These are phyloP conservation scores for Nyctereutes procyonoides DNA, from an alignment of 2,113 vertebrate genomes.

Conservation along the genomic window DNA sequence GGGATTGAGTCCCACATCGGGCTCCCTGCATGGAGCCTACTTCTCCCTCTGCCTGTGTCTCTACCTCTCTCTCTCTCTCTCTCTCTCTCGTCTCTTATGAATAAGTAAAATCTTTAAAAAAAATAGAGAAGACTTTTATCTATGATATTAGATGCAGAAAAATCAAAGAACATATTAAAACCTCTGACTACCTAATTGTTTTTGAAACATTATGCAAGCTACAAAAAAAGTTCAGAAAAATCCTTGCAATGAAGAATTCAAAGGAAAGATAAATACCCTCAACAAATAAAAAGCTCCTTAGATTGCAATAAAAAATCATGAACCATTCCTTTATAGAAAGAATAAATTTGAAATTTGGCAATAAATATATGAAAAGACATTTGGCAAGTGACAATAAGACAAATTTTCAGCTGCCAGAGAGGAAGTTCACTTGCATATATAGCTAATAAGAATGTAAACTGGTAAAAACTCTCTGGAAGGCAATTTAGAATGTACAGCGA, in stretches of 20 bases:
- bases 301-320: background rate
- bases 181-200: background rate
- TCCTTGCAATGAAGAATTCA: background rate
- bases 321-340: background rate
- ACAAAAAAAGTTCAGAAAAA: background rate
- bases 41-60: too few relatives aligned
- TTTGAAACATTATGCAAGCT: background rate
- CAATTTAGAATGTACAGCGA: slow-evolving; percentile 23
- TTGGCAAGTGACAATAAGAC: slow-evolving; percentile 37
- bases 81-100: too few relatives aligned
- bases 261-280: background rate
- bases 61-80: too few relatives aligned
- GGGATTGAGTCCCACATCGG: too few relatives aligned
- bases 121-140: background rate
- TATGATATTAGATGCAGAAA: background rate
- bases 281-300: slow-evolving; percentile 25
- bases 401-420: slow-evolving; percentile 32
- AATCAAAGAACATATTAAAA: background rate
- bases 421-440: slow-evolving; percentile 39
- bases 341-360: slow-evolving; percentile 41
- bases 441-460: background rate
- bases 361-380: slow-evolving; percentile 41
- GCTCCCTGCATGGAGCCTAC: too few relatives aligned
- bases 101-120: too few relatives aligned
- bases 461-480: background rate